A percentile compares a stretch with the other conserved stretches of the same genome.
phyloP scores from a whole-genome alignment of 2,888 invertebrate species.

The Trissonchulus sp. region DNA sequence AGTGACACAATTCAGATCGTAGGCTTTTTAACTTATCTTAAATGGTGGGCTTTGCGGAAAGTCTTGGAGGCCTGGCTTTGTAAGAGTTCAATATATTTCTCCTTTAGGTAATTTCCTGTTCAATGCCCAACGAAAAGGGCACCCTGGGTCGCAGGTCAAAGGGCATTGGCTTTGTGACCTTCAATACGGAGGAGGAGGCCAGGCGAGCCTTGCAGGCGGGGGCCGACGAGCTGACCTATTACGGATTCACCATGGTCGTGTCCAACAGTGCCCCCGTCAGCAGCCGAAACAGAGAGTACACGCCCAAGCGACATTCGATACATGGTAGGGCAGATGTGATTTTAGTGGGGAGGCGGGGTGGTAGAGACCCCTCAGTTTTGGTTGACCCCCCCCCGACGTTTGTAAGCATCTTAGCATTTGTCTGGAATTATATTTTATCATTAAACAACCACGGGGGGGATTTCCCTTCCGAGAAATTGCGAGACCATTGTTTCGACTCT shows the following conservation, averaged over 20 bases:
- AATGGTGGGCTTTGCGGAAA: too few species aligned
- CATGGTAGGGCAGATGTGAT: neutral
- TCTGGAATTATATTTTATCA: too few species aligned
- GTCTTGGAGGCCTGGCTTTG: too few species aligned
- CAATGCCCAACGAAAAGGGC: slow-evolving; percentile 44
- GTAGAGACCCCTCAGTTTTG: too few species aligned
- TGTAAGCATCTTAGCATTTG: too few species aligned
- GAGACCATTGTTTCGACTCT: too few species aligned
- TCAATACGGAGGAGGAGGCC: slow-evolving; percentile 38
- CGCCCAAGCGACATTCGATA: neutral
- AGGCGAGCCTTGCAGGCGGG: slow-evolving; percentile 42
- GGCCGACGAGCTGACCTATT: slow-evolving; percentile 47
- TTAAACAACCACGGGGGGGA: too few species aligned
- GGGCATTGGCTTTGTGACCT: slow-evolving; percentile 45
- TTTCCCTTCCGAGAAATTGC: too few species aligned
- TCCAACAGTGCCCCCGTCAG: slow-evolving; percentile 36
- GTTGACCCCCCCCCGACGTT: too few species aligned
- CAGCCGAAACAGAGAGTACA: neutral
- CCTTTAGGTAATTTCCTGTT: slow-evolving; percentile 42
- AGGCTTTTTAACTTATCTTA: too few species aligned
- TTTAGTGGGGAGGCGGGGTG: neutral
- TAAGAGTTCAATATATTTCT: too few species aligned
- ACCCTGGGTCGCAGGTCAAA: slow-evolving; percentile 40
- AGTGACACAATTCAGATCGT: too few species aligned
- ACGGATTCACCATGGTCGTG: slow-evolving; percentile 47